Evolutionary conservation across 2,888 invertebrate genomes (phyloP).

Genomic region (Drosophila buzzatii): DNA sequence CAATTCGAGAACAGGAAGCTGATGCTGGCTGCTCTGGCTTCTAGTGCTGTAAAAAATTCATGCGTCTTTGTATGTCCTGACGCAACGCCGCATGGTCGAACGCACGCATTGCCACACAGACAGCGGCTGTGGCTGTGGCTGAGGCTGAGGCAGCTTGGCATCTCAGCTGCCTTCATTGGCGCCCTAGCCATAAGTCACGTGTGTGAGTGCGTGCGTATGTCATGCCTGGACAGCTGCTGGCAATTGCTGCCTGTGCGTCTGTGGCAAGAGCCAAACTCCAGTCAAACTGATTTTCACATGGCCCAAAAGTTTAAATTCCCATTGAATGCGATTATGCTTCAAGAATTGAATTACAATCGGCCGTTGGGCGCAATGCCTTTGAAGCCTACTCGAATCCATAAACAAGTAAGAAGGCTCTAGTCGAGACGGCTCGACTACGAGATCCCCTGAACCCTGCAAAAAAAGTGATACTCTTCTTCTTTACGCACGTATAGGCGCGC

Average conservation of each 20-base stretch:
- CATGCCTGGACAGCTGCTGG: constrained; percentile 44
- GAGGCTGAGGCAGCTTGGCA: constrained; percentile 2
- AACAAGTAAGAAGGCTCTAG: too few species aligned
- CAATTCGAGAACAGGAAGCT: constrained; percentile 63
- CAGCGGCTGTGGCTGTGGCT: not conserved
- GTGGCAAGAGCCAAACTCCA: constrained; percentile 16
- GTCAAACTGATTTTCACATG: constrained; percentile 40
- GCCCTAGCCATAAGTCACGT: constrained; percentile 5
- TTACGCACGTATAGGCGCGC: too few species aligned
- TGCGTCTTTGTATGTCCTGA: constrained; percentile 47
- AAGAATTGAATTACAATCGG: constrained; percentile 48
- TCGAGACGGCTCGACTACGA: too few species aligned
- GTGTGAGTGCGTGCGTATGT: constrained; percentile 13
- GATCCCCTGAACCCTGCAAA: too few species aligned
- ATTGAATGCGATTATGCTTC: constrained; percentile 43
- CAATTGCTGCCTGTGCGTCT: constrained; percentile 25
- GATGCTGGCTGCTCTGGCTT: constrained; percentile 13
- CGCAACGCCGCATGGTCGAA: constrained; percentile 56
- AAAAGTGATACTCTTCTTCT: too few species aligned
- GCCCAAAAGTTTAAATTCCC: constrained; percentile 27
- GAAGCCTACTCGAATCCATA: not conserved
- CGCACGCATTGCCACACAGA: constrained; percentile 38
- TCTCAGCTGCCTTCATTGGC: constrained; percentile 17
- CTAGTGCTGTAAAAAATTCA: constrained; percentile 66
- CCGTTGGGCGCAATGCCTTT: constrained; percentile 13